Evolutionary conservation across 2,797 vertebrate species (phyloP).

Genomic region (Galagoides demidoff): DNA sequence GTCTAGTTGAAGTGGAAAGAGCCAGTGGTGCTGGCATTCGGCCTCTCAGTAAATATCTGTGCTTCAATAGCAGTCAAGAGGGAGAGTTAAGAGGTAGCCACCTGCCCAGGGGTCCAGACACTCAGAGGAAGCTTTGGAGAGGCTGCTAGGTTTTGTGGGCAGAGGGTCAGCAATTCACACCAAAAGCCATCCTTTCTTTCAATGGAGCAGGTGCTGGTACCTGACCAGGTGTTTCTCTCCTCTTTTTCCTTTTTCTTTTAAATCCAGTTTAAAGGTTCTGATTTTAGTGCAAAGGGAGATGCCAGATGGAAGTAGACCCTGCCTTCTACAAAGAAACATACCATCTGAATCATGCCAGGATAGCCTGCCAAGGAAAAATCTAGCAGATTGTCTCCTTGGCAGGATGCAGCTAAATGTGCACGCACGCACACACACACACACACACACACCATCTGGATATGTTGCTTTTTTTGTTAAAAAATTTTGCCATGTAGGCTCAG

Average conservation of each 20-base stretch:
- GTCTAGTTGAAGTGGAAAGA: background rate
- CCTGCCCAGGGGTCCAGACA: background rate
- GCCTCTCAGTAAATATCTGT: background rate
- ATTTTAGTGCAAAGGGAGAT: background rate
- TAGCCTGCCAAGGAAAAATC: constrained; percentile 53
- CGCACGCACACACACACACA: rapidly evolving
- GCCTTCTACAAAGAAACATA: constrained; percentile 28
- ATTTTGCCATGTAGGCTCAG: background rate
- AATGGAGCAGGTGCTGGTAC: background rate
- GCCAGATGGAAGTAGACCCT: constrained; percentile 69
- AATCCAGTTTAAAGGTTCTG: constrained; percentile 36
- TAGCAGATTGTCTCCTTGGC: constrained; percentile 64
- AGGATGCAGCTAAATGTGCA: background rate
- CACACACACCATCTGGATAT: background rate
- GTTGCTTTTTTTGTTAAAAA: constrained; percentile 11
- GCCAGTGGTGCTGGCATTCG: background rate
- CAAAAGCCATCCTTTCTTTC: background rate
- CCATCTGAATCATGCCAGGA: constrained; percentile 21
- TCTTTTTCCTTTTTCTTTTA: background rate
- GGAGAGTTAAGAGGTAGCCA: background rate
- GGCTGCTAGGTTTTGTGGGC: background rate
- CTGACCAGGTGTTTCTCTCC: background rate
- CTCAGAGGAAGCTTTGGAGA: background rate
- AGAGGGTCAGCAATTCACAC: background rate
- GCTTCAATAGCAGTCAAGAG: background rate